Percentiles rank a stretch among this genome's conserved stretches.
Conservation (phyloP, 2,113 vertebrate genomes). For the Myiopsitta monachus region DNA sequence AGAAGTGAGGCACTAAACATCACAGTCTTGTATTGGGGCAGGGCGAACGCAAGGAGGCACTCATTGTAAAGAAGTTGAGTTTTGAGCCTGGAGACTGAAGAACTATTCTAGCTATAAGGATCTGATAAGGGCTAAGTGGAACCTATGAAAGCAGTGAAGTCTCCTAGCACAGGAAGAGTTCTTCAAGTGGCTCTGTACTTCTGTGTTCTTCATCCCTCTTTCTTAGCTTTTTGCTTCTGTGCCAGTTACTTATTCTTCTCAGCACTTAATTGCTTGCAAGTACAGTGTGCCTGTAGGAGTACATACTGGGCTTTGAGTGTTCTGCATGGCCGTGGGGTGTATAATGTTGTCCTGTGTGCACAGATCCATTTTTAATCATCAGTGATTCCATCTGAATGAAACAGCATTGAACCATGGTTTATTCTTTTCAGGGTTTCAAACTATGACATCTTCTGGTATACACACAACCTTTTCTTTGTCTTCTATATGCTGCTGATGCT, state of each 20-base stretch:
- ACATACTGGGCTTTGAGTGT: background rate
- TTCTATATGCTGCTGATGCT: constrained; percentile 94
- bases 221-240: background rate
- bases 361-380: background rate
- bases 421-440: constrained; percentile 84
- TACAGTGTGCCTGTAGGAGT: background rate
- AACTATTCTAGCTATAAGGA: background rate
- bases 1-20: background rate
- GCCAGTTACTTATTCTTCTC: background rate
- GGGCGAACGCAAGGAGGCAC: background rate
- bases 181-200: background rate
- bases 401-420: constrained; percentile 39
- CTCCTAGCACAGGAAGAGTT: background rate
- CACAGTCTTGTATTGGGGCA: background rate
- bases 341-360: background rate
- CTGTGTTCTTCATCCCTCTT: background rate
- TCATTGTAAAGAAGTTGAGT: background rate
- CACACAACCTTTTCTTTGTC: constrained; percentile 95
- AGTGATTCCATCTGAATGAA: background rate
- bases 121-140: background rate
- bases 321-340: background rate
- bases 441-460: constrained; percentile 99
- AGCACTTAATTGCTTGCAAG: background rate
- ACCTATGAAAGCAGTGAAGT: background rate
- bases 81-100: background rate